phyloP scores from a whole-genome alignment of 1,140 invertebrate genomes.

The Diorhabda carinulata region DNA sequence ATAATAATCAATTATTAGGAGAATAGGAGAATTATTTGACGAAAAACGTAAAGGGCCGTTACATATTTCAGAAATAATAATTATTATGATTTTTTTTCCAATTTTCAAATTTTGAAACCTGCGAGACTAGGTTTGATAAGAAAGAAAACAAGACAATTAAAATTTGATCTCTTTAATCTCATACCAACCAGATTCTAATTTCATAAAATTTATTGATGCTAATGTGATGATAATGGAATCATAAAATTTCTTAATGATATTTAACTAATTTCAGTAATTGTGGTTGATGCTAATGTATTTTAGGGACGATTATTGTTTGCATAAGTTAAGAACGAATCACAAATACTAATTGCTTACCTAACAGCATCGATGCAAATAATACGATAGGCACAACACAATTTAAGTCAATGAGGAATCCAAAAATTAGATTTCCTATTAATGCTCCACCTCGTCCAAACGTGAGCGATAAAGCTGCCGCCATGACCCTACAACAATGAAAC shows the following conservation, averaged over 20 bases:
- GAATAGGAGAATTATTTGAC: too few relatives aligned
- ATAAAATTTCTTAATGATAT: not conserved
- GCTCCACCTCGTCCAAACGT: slow-evolving; percentile 69
- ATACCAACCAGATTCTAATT: too few relatives aligned
- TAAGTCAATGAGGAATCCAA: slow-evolving; percentile 68
- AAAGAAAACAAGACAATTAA: too few relatives aligned
- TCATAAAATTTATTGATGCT: too few relatives aligned
- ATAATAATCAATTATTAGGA: too few relatives aligned
- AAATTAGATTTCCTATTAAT: slow-evolving; percentile 63
- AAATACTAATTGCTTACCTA: slow-evolving; percentile 53
- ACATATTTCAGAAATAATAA: too few relatives aligned
- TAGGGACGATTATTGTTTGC: not conserved
- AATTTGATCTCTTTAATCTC: too few relatives aligned
- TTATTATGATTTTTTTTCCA: too few relatives aligned
- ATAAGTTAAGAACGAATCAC: not conserved
- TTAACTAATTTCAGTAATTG: slow-evolving; percentile 4
- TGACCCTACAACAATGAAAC: slow-evolving; percentile 55
- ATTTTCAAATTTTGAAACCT: too few relatives aligned
- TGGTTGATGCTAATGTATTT: slow-evolving; percentile 6
- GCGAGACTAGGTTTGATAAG: too few relatives aligned
- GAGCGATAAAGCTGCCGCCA: slow-evolving; percentile 69
- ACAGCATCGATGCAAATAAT: slow-evolving; percentile 63
- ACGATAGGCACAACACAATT: slow-evolving; percentile 67
- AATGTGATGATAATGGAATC: too few relatives aligned
- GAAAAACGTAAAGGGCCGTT: too few relatives aligned